phyloP scores from a whole-genome alignment of 2,113 vertebrate genomes.

The Harpagus bidentatus region DNA sequence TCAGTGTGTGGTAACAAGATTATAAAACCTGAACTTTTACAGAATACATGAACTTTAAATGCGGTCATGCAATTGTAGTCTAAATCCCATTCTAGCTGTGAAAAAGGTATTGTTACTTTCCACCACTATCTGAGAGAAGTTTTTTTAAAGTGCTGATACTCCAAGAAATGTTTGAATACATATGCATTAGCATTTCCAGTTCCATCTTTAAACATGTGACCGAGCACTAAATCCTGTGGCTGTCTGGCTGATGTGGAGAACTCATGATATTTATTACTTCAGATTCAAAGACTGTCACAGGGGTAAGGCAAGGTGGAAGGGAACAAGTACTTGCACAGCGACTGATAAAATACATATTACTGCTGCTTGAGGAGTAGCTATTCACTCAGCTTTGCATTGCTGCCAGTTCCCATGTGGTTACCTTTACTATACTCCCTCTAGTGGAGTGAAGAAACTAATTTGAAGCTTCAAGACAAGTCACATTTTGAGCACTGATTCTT shows the following conservation, averaged over 20 bases:
- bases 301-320: neutral
- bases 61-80: neutral
- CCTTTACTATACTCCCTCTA: neutral
- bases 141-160: neutral
- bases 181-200: neutral
- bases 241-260: neutral
- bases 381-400: neutral
- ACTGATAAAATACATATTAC: neutral
- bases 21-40: neutral
- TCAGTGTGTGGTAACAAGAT: neutral
- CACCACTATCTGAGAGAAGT: neutral
- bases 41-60: neutral
- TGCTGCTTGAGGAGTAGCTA: neutral
- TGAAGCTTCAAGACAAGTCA: neutral
- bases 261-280: neutral
- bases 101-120: neutral
- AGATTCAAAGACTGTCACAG: neutral
- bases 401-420: neutral
- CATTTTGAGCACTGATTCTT: neutral
- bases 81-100: neutral
- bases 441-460: neutral
- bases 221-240: neutral
- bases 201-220: neutral
- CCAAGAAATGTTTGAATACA: neutral
- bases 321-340: neutral